Conservation (phyloP, 2,797 vertebrate species). For the Jordanella pulchra region DNA sequence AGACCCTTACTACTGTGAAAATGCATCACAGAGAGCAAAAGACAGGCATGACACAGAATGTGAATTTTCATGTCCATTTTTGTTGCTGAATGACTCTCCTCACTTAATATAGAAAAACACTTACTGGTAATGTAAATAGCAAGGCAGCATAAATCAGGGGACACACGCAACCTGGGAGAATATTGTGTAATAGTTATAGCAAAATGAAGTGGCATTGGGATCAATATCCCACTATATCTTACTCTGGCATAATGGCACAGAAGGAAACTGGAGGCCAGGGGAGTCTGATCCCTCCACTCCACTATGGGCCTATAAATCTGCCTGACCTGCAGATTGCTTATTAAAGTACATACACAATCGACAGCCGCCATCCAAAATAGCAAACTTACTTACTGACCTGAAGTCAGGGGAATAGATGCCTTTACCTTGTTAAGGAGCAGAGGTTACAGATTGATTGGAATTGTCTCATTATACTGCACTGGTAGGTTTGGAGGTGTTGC, state of each 20-base stretch:
- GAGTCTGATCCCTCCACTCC: slow-evolving; percentile 92
- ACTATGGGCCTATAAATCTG: slow-evolving; percentile 94
- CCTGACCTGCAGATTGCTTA: slow-evolving; percentile 83
- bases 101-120: slow-evolving; percentile 82
- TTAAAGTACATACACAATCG: slow-evolving; percentile 92
- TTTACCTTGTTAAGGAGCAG: slow-evolving; percentile 67
- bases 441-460: slow-evolving; percentile 67
- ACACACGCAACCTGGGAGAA: slow-evolving; percentile 76
- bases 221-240: slow-evolving; percentile 98
- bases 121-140: slow-evolving; percentile 86
- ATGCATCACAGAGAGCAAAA: slow-evolving; percentile 65
- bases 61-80: slow-evolving; percentile 71
- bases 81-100: slow-evolving; percentile 67
- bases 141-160: slow-evolving; percentile 83
- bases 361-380: slow-evolving; percentile 76
- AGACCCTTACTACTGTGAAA: slow-evolving; percentile 43
- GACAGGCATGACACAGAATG: slow-evolving; percentile 62
- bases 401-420: slow-evolving; percentile 66
- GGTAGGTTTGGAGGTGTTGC: slow-evolving; percentile 27
- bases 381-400: slow-evolving; percentile 74
- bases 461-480: slow-evolving; percentile 27
- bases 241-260: slow-evolving; percentile 93
- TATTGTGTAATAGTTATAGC: slow-evolving; percentile 96
- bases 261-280: slow-evolving; percentile 95
- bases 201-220: slow-evolving; percentile 96